These are phyloP conservation scores for Drosophila fungiperda DNA, from an alignment of 2,888 invertebrate species.

Conservation along the genomic window DNA sequence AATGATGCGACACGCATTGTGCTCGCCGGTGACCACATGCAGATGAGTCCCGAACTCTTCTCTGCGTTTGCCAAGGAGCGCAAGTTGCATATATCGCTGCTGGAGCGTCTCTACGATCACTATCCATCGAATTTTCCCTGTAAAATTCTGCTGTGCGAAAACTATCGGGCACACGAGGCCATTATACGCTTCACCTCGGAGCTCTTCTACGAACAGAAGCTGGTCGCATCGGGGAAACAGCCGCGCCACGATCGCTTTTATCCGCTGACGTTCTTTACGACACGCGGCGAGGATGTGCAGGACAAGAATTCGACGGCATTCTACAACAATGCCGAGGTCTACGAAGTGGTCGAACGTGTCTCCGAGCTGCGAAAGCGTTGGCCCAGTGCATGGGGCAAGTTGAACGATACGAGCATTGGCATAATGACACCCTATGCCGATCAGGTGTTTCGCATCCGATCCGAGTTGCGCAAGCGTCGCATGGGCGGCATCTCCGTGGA, in stretches of 20 bases:
- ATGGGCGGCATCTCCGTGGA: conserved; percentile 92
- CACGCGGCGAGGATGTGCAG: conserved; percentile 92
- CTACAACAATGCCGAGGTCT: conserved; percentile 93
- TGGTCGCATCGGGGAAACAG: conserved; percentile 90
- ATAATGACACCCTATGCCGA: conserved; percentile 94
- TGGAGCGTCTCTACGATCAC: conserved; percentile 91
- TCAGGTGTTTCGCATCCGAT: conserved; percentile 91
- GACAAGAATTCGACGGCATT: conserved; percentile 92
- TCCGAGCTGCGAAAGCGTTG: conserved; percentile 90
- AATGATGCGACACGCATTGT: conserved; percentile 90
- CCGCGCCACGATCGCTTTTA: conserved; percentile 89
- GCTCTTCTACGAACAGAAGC: conserved; percentile 91
- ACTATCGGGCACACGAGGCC: conserved; percentile 92
- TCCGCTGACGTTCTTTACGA: conserved; percentile 92
- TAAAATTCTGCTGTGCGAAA: conserved; percentile 92
- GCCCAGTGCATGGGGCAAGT: conserved; percentile 91
- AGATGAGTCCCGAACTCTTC: conserved; percentile 92
- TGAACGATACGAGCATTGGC: conserved; percentile 91
- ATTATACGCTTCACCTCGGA: conserved; percentile 93
- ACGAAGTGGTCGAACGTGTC: conserved; percentile 92
- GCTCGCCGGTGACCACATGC: conserved; percentile 94
- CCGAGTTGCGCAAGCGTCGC: conserved; percentile 90
- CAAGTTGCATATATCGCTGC: conserved; percentile 89
- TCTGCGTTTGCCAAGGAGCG: conserved; percentile 90
- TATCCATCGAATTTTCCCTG: conserved; percentile 91